phyloP scores from a whole-genome alignment of 2,888 invertebrate genomes.

The Pteria penguin region DNA sequence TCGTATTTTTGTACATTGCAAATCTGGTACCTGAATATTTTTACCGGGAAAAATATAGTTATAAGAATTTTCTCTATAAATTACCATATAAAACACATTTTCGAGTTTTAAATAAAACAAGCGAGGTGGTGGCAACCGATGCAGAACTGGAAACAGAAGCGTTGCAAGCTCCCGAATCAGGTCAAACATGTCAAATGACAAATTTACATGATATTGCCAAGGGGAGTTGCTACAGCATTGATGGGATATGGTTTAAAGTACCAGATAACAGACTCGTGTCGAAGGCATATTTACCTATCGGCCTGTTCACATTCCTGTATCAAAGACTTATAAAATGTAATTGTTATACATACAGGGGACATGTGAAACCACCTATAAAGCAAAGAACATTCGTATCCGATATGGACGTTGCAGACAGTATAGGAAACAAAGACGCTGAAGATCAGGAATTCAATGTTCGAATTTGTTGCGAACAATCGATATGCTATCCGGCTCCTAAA shows the following conservation, averaged over 20 bases:
- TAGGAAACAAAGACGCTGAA: background rate
- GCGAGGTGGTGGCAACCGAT: background rate
- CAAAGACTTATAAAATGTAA: conserved; percentile 12
- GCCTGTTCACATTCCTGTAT: background rate
- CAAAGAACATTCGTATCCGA: background rate
- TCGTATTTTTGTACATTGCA: conserved; percentile 11
- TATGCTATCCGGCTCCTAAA: background rate
- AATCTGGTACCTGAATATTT: conserved; percentile 17
- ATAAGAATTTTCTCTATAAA: background rate
- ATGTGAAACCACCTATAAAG: background rate
- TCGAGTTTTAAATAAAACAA: background rate
- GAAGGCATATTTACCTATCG: conserved; percentile 19
- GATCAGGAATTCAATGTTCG: conserved; percentile 5
- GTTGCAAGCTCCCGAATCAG: background rate
- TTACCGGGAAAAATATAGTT: conserved; percentile 16
- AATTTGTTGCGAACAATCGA: conserved; percentile 12
- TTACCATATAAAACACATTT: background rate
- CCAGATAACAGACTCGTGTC: conserved; percentile 10
- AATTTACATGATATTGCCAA: background rate
- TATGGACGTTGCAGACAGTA: background rate
- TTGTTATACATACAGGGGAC: conserved; percentile 21
- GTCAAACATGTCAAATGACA: background rate
- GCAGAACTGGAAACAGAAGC: background rate
- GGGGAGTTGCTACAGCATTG: background rate
- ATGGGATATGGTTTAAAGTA: conserved; percentile 8